A percentile compares a stretch with the other conserved stretches of the same genome.
These are phyloP conservation scores for Drosophila pruinosa DNA, from an alignment of 1,140 invertebrate species.

Conservation along the genomic window DNA sequence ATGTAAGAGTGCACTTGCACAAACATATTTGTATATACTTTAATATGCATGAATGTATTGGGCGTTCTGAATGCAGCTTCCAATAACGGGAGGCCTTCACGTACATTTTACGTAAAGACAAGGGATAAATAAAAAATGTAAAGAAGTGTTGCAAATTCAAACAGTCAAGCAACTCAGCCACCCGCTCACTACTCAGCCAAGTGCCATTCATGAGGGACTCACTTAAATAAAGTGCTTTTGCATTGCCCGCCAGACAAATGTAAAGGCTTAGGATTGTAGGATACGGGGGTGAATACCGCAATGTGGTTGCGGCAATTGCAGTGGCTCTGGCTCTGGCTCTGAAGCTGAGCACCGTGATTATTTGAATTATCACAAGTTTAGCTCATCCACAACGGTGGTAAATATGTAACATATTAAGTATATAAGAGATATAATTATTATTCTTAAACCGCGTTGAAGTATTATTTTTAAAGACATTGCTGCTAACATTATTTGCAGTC, in stretches of 20 bases:
- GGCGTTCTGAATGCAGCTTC: slow-evolving; percentile 8
- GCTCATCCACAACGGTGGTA: slow-evolving; percentile 3
- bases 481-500: too few species aligned
- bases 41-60: too few species aligned
- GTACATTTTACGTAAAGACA: slow-evolving; percentile 63
- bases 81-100: slow-evolving; percentile 21
- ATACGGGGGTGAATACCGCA: slow-evolving; percentile 56
- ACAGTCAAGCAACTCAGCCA: slow-evolving; percentile 38
- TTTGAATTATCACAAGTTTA: slow-evolving; percentile 75
- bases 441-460: background rate
- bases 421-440: slow-evolving; percentile 26
- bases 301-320: slow-evolving; percentile 34
- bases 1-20: background rate
- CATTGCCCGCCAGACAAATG: slow-evolving; percentile 73
- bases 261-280: too few species aligned
- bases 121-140: slow-evolving; percentile 57
- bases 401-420: slow-evolving; percentile 50
- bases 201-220: slow-evolving; percentile 81
- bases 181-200: slow-evolving; percentile 37
- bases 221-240: slow-evolving; percentile 83
- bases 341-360: slow-evolving; percentile 52
- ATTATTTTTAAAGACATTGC: too few species aligned
- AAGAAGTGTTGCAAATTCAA: slow-evolving; percentile 80
- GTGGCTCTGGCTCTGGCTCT: slow-evolving; percentile 2
- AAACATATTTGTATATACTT: background rate